phyloP scores from a whole-genome alignment of 2,797 vertebrate species.

The Mionectes olivaceus region DNA sequence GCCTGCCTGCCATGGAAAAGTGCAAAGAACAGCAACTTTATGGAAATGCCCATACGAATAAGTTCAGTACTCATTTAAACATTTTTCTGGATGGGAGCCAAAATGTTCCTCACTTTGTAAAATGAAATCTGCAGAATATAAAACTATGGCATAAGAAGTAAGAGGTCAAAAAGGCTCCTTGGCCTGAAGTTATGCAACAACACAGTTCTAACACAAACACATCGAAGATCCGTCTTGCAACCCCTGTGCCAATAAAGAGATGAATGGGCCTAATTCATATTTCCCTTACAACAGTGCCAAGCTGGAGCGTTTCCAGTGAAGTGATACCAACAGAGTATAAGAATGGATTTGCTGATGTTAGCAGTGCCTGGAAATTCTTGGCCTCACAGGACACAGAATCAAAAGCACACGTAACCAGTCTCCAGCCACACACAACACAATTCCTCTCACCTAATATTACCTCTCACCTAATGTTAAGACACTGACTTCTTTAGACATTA shows the following conservation, averaged over 20 bases:
- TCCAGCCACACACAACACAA: neutral
- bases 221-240: neutral
- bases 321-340: slow-evolving; percentile 35
- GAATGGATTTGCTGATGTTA: slow-evolving; percentile 56
- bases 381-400: neutral
- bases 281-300: slow-evolving; percentile 51
- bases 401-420: neutral
- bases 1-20: neutral
- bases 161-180: slow-evolving; percentile 14
- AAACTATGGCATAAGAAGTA: neutral
- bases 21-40: neutral
- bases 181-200: slow-evolving; percentile 28
- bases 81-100: slow-evolving; percentile 21
- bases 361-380: slow-evolving; percentile 40
- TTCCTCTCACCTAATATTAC: neutral
- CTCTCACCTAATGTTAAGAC: neutral
- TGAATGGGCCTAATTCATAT: slow-evolving; percentile 51
- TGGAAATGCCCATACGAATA: neutral
- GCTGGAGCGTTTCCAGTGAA: slow-evolving; percentile 39
- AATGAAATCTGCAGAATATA: neutral
- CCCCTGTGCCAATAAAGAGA: neutral
- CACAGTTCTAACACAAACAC: slow-evolving; percentile 39
- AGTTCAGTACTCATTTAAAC: neutral
- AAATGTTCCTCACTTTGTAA: neutral
- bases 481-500: neutral